Conservation (phyloP, 1,140 invertebrate species). For the Metopolophium dirhodum region DNA sequence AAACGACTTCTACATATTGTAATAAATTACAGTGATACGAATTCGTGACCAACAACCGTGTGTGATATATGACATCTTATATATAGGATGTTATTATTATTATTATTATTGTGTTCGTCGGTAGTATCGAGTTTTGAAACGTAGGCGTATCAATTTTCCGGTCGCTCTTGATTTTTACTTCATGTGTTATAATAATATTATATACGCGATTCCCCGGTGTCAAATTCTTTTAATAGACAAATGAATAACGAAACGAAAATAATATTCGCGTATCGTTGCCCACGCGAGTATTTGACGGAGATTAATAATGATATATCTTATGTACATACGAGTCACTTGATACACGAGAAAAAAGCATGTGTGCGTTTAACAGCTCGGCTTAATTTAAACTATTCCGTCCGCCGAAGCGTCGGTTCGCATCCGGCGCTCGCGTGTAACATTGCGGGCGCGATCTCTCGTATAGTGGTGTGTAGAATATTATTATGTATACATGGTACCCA, state of each 20-base stretch:
- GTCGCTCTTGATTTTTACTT: neutral
- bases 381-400: conserved; percentile 19
- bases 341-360: conserved; percentile 10
- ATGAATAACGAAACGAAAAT: conserved; percentile 38
- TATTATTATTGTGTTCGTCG: neutral
- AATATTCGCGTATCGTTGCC: conserved; percentile 14
- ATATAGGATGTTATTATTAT: conserved; percentile 17
- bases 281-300: conserved; percentile 14
- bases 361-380: conserved; percentile 19
- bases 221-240: conserved; percentile 36
- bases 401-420: neutral
- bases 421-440: neutral
- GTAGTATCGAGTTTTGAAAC: neutral
- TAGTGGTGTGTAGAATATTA: neutral
- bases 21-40: neutral
- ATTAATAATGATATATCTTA: conserved; percentile 35
- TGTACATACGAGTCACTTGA: neutral
- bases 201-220: neutral
- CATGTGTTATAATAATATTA: neutral
- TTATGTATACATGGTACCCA: neutral
- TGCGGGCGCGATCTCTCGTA: neutral
- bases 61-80: neutral
- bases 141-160: conserved; percentile 3
- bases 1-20: neutral
- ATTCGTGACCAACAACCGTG: neutral